phyloP scores from a whole-genome alignment of 2,797 vertebrate genomes.

The Babyrousa celebensis region DNA sequence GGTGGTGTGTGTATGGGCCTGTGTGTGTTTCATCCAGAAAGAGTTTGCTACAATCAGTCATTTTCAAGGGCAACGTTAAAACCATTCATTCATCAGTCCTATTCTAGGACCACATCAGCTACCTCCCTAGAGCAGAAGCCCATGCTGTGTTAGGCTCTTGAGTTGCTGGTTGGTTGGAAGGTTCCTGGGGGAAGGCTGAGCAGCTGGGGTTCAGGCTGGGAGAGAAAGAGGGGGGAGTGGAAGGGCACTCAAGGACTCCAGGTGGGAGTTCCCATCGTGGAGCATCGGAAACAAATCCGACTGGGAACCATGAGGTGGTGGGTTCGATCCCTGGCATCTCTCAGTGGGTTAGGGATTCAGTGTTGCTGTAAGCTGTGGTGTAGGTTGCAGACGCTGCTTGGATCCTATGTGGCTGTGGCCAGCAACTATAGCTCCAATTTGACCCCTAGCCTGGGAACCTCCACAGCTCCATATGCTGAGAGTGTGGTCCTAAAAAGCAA shows the following conservation, averaged over 20 bases:
- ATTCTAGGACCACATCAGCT: background rate
- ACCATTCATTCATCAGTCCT: background rate
- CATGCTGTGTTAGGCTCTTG: background rate
- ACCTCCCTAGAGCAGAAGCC: background rate
- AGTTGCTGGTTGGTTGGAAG: background rate
- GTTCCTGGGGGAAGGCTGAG: background rate
- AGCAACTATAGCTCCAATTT: too few species aligned
- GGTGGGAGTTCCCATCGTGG: too few species aligned
- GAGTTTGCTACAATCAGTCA: background rate
- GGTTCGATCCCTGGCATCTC: too few species aligned
- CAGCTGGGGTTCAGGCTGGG: background rate
- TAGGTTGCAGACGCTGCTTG: too few species aligned
- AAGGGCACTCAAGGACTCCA: background rate
- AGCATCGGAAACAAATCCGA: too few species aligned
- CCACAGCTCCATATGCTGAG: too few species aligned
- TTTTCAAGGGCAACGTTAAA: slow-evolving; percentile 33
- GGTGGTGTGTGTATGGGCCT: background rate
- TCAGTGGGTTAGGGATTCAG: too few species aligned
- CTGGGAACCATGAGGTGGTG: too few species aligned
- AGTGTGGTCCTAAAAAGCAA: too few species aligned
- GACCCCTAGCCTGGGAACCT: too few species aligned
- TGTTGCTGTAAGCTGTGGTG: too few species aligned
- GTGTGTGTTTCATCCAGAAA: background rate
- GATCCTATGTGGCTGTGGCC: too few species aligned
- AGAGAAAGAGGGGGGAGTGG: background rate